Evolutionary conservation across 2,888 invertebrate genomes (phyloP), one percentile per base, ranked within the genome.

Genomic region (Caenorhabditis plicata): DNA sequence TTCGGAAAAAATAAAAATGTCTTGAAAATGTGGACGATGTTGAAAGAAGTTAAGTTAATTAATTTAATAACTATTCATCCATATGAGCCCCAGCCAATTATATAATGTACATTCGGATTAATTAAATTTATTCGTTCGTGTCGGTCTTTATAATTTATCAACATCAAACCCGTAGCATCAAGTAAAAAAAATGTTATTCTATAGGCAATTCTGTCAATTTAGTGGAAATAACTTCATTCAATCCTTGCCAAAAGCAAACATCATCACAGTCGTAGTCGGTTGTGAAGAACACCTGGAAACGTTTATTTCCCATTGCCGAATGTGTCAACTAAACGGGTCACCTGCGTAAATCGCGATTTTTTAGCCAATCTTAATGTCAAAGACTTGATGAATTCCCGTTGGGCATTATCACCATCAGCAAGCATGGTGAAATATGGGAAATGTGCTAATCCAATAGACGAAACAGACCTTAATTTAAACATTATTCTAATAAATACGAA

Each of bases 191-290:
- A 38, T 22, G n/a, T 52, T 13, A 36, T 13, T 36, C 42, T n/a
- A 42, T n/a, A 15, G 27, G 36, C n/a, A 56, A 22, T 22, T 29
- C 36, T 15, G 32, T 48, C 20, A 67, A 40, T 17, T 61, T 46
- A 11, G 60, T 54, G 19, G 55, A 46, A 19, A 67, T 44, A 4
- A 29, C 44, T 3, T 48, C 46, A 27, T 62, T 53, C 13, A 68
- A 43, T 13, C 38, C 53, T 27, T 49, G 45, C 68, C 64, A 68
- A 40, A 63, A 68, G 3, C 43, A 27, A 3, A 47, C 52, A 3
- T 68, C 64, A 32, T 65, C 68, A 25, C 58, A 54, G 38, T 64
- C 60, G 26, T 65, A 56, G 36, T 68, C 68, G 3, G 64, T 54
- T 5, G 62, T 53, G 43, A 68, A 50, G 48, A 68, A 65, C 11